Conservation (phyloP, 2,797 vertebrate species). For the Coracias cyanogaster region DNA sequence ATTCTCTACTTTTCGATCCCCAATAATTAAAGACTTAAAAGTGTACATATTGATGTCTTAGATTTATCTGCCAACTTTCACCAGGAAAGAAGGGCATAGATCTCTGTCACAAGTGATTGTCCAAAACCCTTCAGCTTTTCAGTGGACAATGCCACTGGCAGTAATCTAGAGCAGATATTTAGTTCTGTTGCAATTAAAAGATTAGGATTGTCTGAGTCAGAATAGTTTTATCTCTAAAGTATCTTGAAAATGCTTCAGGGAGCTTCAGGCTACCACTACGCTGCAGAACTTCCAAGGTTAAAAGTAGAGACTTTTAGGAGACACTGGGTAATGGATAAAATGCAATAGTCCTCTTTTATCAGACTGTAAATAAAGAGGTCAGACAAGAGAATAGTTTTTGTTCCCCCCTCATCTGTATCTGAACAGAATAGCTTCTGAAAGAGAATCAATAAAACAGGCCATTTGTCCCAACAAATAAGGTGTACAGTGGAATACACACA, state of each 20-base stretch:
- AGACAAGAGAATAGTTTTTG: slow-evolving; percentile 19
- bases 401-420: slow-evolving; percentile 42
- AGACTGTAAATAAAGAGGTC: slow-evolving; percentile 53
- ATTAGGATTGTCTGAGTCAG: not conserved
- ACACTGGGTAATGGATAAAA: not conserved
- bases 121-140: not conserved
- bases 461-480: slow-evolving; percentile 55
- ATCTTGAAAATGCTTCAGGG: not conserved
- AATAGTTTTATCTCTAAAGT: not conserved
- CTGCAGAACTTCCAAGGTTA: not conserved
- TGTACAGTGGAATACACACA: not conserved
- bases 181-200: not conserved
- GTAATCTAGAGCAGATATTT: not conserved
- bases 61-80: not conserved
- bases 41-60: not conserved
- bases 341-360: not conserved
- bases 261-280: not conserved
- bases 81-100: not conserved
- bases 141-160: not conserved
- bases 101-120: not conserved
- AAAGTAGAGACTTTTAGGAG: not conserved
- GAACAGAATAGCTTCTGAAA: slow-evolving; percentile 36
- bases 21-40: not conserved
- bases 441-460: slow-evolving; percentile 40
- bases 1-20: not conserved